Evolutionary conservation across 53 echinoderm and acorn worm genomes (phyloP).

Genomic region (Temnopleurus reevesii): DNA sequence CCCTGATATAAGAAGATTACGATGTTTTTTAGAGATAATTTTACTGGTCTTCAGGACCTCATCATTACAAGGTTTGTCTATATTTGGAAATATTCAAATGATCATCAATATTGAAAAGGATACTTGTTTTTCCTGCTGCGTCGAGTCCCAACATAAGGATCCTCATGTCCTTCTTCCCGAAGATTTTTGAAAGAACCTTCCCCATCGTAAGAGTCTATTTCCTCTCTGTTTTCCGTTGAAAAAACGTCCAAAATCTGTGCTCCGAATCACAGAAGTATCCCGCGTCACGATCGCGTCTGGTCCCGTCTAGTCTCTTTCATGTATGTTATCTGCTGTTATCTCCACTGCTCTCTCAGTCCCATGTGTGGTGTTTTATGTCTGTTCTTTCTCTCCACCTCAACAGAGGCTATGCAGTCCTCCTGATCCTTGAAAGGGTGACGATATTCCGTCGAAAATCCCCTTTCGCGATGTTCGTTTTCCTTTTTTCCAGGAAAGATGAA

Average conservation of each 20-base stretch:
- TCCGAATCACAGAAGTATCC: background rate
- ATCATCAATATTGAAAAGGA: too few species aligned
- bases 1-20: too few species aligned
- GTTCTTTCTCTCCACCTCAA: background rate
- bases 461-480: background rate
- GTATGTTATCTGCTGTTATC: background rate
- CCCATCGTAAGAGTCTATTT: constrained; percentile 68
- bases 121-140: constrained; percentile 97
- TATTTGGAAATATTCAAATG: too few species aligned
- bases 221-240: background rate
- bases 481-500: background rate
- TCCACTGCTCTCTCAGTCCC: background rate
- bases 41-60: too few species aligned
- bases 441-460: background rate
- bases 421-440: background rate
- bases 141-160: constrained; percentile 94
- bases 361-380: background rate
- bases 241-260: background rate
- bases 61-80: too few species aligned
- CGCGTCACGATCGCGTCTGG: background rate
- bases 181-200: constrained; percentile 87
- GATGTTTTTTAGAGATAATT: too few species aligned
- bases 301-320: background rate
- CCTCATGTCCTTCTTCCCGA: constrained; percentile 89
- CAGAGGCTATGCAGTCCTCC: background rate